Conservation (phyloP, 2,888 invertebrate species). For the Drosophila subsilvestris region DNA sequence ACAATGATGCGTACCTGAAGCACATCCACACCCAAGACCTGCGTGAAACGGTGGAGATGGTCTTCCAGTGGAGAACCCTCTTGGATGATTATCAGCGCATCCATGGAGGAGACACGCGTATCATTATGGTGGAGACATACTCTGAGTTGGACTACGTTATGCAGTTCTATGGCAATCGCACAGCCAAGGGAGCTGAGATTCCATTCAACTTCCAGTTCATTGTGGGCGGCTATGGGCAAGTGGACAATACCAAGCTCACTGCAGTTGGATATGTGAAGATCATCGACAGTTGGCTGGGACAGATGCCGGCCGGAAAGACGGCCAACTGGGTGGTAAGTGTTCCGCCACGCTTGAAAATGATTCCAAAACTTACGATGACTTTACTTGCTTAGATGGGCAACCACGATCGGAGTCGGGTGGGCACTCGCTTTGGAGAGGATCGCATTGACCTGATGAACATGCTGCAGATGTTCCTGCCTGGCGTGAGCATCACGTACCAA, state of each 20-base stretch:
- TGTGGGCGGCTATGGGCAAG: constrained; percentile 85
- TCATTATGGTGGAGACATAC: constrained; percentile 88
- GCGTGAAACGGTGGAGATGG: constrained; percentile 87
- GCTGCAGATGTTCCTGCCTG: constrained; percentile 87
- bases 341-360: neutral
- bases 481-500: constrained; percentile 86
- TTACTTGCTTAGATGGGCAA: constrained; percentile 86
- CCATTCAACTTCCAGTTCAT: constrained; percentile 89
- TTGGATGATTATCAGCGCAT: constrained; percentile 86
- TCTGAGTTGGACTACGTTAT: constrained; percentile 85
- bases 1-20: constrained; percentile 85
- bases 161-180: constrained; percentile 86
- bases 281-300: constrained; percentile 86
- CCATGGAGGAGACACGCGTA: constrained; percentile 83
- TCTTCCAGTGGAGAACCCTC: constrained; percentile 87
- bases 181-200: constrained; percentile 85
- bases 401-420: constrained; percentile 88
- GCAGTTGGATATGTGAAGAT: constrained; percentile 85
- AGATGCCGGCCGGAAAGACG: constrained; percentile 85
- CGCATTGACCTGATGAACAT: constrained; percentile 92
- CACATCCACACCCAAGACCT: constrained; percentile 88
- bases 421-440: constrained; percentile 87
- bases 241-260: constrained; percentile 78
- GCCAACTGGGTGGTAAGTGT: constrained; percentile 89
- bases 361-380: neutral